Conservation (phyloP, 1,140 invertebrate genomes). For the Heliconius himera region DNA sequence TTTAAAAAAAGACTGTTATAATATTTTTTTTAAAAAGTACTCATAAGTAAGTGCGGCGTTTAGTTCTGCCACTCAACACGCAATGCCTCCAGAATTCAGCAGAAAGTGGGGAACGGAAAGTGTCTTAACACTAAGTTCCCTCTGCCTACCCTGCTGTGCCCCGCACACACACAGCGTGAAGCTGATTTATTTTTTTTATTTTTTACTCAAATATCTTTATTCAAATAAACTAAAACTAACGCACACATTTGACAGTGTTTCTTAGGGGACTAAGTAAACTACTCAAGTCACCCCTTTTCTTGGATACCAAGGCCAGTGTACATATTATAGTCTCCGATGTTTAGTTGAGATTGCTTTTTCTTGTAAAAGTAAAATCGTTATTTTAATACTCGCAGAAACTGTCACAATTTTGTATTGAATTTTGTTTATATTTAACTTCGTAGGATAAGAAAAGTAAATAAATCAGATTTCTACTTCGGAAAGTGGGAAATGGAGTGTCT, state of each 20-base stretch:
- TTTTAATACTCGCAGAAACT: neutral
- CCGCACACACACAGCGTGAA: no score
- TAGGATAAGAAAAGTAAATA: neutral
- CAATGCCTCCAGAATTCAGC: no score
- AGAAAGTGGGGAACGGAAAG: no score
- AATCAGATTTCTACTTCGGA: no score
- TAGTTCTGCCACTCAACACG: no score
- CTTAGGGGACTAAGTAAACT: neutral
- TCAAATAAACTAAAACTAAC: neutral
- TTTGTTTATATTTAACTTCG: neutral
- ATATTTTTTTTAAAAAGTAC: no score
- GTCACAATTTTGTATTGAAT: neutral
- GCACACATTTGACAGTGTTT: neutral
- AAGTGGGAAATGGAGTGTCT: no score
- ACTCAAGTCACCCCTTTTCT: conserved; percentile 4
- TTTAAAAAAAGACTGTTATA: no score
- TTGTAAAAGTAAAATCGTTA: conserved; percentile 1
- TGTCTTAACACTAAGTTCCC: no score
- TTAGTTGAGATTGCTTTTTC: conserved; percentile 18
- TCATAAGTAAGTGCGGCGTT: no score
- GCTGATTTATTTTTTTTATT: no score
- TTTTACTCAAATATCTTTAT: conserved; percentile 3
- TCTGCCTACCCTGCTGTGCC: no score
- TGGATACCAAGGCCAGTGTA: neutral
- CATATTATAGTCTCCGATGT: conserved; percentile 5